Evolutionary conservation across 2,797 vertebrate genomes (phyloP), one percentile per base, ranked within the genome.

Genomic region (Melanotaenia pygmaea): DNA sequence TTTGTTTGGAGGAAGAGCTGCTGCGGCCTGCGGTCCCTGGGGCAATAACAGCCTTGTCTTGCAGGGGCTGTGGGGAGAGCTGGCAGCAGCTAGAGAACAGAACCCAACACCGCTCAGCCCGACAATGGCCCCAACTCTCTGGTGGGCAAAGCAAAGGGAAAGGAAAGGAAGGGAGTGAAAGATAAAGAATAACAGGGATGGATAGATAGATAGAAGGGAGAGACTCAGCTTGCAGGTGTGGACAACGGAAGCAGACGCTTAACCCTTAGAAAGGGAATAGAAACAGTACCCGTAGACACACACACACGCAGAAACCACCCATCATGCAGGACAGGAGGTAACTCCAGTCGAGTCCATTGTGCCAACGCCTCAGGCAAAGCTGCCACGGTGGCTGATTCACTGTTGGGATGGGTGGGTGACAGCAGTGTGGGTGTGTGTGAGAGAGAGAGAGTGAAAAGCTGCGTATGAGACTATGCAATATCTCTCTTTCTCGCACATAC

Each of bases 1-100:
- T 98, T 98, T 98, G 97, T 99, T 98, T 98, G 95, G 96, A 96
- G 94, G 94, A 95, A 97, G 97, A 98, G 94, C 95, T 94, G 95
- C 95, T 93, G 94, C 97, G 95, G 96, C 96, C 93, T 96, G 94
- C 90, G 88, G 95, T 97, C 96, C 95, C 93, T 75, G 67, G 95
- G 96, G 96, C 94, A 96, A 96, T 94, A 96, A 95, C 96, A 96
- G 93, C 93, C 95, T 95, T 93, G 95, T 96, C 95, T 96, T 94
- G 94, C 95, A 81, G 77, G 82, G 87, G 90, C 87, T 82, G 87
- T 84, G 82, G 90, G 92, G 91, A 89, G 87, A 88, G 88, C 90
- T 92, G 92, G 92, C 92, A 92, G 88, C 89, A 81, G 91, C 82
- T 51, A 85, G 81, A 90, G 86, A 89, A 91, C 87, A 91, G 94